Evolutionary conservation across 1,140 invertebrate genomes (phyloP), one percentile per base, ranked within the genome.

Genomic region (Lanistes nyassanus): DNA sequence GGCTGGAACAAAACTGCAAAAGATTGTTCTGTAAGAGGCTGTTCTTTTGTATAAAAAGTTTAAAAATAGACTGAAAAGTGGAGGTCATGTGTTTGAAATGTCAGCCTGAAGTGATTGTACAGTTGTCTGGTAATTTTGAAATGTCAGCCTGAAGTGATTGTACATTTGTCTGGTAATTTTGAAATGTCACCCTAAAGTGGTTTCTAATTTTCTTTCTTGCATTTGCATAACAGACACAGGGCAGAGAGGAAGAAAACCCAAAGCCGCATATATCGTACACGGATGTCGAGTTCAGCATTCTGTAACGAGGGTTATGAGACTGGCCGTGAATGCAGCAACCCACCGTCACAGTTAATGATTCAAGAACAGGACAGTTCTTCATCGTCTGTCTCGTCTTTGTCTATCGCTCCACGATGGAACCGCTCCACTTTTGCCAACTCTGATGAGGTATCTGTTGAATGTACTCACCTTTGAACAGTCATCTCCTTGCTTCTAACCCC

Each of bases 401-500:
- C 70, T 56, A 72, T 72, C 19, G 70, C 70, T n/a, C 70, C 70
- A 21, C 55, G 70, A 7, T 72, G 70, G 70, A 72, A 72, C 56
- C 70, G 70, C 34, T 72, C 55, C 55, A 72, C 70, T 23, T 72
- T 72, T 29, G 70, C 70, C 36, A 72, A 72, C 56, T 72, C 70
- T n/a, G 70, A 72, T 62, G 70, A 72, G 70, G 70, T 72, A 72
- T 56, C 70, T n/a, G n/a, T 72, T 31, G 70, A 72, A 29, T 72
- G 55, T 23, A 72, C 70, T 70, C 70, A 72, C 34, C 29, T 72
- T 29, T 72, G 31, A 70, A 42, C 23, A 36, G n/a, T 23, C 56
- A 31, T 26, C 56, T n/a, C 56, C 56, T 26, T 60, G n/a, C 29
- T 60, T 26, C 23, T 60, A 31, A 60, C 9, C 56, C n/a, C 56